Base-by-base conservation (phyloP, 2,888 invertebrate genomes). In the Cephus spinipes region DNA sequence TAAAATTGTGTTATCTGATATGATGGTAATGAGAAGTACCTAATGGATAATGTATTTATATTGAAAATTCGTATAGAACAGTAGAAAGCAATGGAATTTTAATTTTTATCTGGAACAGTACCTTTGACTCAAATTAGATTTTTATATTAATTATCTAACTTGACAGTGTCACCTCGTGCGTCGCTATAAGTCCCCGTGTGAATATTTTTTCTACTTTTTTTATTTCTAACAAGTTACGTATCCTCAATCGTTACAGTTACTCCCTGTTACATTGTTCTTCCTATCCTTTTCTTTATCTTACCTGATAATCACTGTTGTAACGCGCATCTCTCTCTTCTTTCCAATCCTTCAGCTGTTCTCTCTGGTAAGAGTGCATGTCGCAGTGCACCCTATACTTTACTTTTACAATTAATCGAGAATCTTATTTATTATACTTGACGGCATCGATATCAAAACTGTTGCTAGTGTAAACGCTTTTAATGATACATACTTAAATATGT, bases 361-460 rank as follows among this genome's bases (percentile, higher is more conserved):
- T 82, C 83, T 84, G 83, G 86, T 86, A 86, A 87, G 84, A 87
- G 84, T 82, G 86, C 86, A 85, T 85, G 85, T 75, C 75, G 33
- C 71, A 79, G 82, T 75, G 77, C 77, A 77, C 82, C 23, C 23
- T 55, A 23, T 55, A 55, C 55, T 55, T 55, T 55, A 55, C 9
- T 23, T 55, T 55, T 23, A 55, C 55, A 23, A 9, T 15, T 55
- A 9, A 55, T 55, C 9, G 55, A 55, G 55, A 55, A 9, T 55
- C 55, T 55, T 55, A 55, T 55, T 55, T 55, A 55, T 55, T 55
- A 55, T 55, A 55, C 23, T 55, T 55, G 23, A 23, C 55, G 23
- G 23, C 55, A 6, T 23, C 23, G 55, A 15, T 55, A 23, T 55
- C 55, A 23, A 2, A 55, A 23, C 9, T 55, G 9, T 55, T 23